Evolutionary conservation across 2,888 invertebrate species (phyloP).

Genomic region (Conistra vaccinii): DNA sequence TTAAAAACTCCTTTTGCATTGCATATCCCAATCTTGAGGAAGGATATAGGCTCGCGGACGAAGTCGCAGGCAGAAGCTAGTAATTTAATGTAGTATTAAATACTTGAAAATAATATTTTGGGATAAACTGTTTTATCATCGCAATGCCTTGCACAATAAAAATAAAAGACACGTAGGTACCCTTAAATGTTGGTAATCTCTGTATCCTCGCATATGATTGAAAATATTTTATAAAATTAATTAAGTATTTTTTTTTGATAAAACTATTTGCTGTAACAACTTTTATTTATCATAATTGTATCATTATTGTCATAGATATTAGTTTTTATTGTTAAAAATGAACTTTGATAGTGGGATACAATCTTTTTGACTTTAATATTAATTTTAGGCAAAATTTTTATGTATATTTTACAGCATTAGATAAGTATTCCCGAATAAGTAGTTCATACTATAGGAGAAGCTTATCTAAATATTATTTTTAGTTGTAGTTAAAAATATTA

Average conservation of each 20-base stretch:
- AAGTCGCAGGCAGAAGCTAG: no score
- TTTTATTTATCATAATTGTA: slow-evolving; percentile 21
- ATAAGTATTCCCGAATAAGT: background rate
- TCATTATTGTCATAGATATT: background rate
- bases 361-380: slow-evolving; percentile 50
- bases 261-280: background rate
- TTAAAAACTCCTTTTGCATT: no score
- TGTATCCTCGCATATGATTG: background rate
- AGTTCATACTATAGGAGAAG: background rate
- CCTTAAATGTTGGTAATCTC: slow-evolving; percentile 5
- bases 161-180: background rate
- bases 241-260: background rate
- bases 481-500: background rate
- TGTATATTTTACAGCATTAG: background rate
- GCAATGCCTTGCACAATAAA: background rate
- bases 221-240: background rate
- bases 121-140: no score
- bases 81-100: background rate
- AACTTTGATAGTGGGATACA: slow-evolving; percentile 79
- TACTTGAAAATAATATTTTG: background rate
- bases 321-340: background rate
- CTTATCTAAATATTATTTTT: background rate
- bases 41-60: no score
- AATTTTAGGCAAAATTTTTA: background rate
- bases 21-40: no score